phyloP scores from a whole-genome alignment of 2,888 invertebrate species.

The Cheilosia vernalis region DNA sequence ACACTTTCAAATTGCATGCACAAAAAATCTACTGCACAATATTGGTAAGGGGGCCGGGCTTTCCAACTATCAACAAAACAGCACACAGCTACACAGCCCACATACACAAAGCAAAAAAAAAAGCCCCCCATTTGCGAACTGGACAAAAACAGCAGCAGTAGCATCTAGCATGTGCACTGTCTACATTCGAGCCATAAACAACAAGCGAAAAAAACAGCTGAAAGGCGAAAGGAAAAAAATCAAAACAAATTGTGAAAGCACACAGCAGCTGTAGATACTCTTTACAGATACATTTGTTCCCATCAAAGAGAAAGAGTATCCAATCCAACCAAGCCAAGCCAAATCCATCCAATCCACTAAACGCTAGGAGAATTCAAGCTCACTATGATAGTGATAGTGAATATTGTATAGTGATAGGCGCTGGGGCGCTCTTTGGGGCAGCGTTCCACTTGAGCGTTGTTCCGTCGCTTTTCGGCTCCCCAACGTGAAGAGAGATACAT shows the following conservation, averaged over 20 bases:
- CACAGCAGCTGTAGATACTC: conserved; percentile 50
- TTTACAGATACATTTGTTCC: conserved; percentile 37
- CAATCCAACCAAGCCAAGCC: not conserved
- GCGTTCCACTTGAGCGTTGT: conserved; percentile 24
- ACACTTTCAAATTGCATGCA: conserved; percentile 58
- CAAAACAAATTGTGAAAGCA: conserved; percentile 54
- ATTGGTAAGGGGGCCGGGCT: conserved; percentile 75
- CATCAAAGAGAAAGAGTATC: conserved; percentile 28
- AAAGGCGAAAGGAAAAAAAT: conserved; percentile 21
- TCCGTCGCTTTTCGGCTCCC: not conserved
- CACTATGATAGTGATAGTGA: not conserved
- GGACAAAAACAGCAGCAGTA: conserved; percentile 63
- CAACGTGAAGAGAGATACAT: conserved; percentile 13
- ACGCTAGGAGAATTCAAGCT: not conserved
- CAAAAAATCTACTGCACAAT: conserved; percentile 63
- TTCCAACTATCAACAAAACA: conserved; percentile 74
- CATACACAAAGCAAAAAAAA: conserved; percentile 53
- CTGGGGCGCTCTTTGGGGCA: conserved; percentile 23
- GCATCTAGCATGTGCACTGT: conserved; percentile 67
- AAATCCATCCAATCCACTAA: not conserved
- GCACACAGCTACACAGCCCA: conserved; percentile 54
- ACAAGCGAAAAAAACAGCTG: conserved; percentile 37
- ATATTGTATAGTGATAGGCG: too few relatives aligned
- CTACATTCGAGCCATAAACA: conserved; percentile 60
- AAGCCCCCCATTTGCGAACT: conserved; percentile 54